These are phyloP conservation scores for Drosophila kuntzei DNA, from an alignment of 2,888 invertebrate species.

Conservation along the genomic window DNA sequence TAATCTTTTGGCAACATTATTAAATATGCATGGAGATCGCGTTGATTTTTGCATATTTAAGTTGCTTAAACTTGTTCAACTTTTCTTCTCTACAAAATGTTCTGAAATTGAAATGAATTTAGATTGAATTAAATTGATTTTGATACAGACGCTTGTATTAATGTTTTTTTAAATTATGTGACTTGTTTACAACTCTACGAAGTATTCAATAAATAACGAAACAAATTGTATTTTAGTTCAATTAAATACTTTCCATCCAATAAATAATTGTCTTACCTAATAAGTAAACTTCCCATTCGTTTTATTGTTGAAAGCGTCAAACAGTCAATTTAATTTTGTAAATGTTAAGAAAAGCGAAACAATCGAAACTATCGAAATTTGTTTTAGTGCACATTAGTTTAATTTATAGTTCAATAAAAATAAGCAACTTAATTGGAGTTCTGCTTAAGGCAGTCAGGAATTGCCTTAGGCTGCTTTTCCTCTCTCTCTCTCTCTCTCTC, in stretches of 20 bases:
- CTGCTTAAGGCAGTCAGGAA: conserved; percentile 38
- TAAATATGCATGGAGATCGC: background rate
- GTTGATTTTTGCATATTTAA: background rate
- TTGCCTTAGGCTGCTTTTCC: conserved; percentile 19
- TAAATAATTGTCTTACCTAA: background rate
- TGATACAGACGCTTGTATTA: too few relatives aligned
- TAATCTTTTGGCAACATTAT: background rate
- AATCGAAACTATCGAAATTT: conserved; percentile 7
- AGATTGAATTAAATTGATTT: too few relatives aligned
- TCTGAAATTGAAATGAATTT: too few relatives aligned
- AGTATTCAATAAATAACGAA: background rate
- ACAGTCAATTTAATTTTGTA: background rate
- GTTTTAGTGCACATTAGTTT: conserved; percentile 22
- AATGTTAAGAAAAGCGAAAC: background rate
- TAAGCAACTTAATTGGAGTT: conserved; percentile 14
- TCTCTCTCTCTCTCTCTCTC: background rate
- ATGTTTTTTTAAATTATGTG: too few relatives aligned
- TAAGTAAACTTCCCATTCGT: background rate
- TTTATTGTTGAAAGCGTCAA: background rate
- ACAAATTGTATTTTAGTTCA: background rate
- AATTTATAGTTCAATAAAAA: conserved; percentile 30
- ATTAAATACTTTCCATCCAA: background rate
- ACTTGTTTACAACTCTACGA: too few relatives aligned
- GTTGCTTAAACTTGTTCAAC: background rate
- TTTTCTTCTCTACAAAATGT: background rate